Percentiles rank a stretch among this genome's conserved stretches.
phyloP scores from a whole-genome alignment of 2,797 vertebrate species.

The Selene dorsalis region DNA sequence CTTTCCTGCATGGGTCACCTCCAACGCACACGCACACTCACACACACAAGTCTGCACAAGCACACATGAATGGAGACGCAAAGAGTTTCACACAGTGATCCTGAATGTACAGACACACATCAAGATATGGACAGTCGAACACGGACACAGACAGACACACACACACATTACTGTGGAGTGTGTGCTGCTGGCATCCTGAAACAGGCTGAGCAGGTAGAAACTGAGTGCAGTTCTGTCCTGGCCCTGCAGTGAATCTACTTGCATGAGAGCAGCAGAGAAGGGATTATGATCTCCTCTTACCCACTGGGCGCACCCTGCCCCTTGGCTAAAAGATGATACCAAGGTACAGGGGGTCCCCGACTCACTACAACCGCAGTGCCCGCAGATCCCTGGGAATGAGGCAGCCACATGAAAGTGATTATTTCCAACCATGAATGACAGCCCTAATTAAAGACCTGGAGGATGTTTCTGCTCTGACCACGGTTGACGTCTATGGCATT shows the following conservation, averaged over 20 bases:
- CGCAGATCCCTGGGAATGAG: constrained; percentile 37
- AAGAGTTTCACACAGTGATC: constrained; percentile 54
- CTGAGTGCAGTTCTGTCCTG: constrained; percentile 31
- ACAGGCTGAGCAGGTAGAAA: constrained; percentile 74
- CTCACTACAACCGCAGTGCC: constrained; percentile 40
- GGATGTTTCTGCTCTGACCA: constrained; percentile 21
- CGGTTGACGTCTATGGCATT: constrained; percentile 17
- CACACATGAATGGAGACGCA: constrained; percentile 57
- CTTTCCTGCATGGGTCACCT: constrained; percentile 79
- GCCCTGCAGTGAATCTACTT: constrained; percentile 27
- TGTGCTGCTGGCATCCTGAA: constrained; percentile 50
- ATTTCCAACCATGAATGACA: constrained; percentile 41
- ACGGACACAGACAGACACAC: background rate
- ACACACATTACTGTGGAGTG: background rate
- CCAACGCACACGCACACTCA: constrained; percentile 60
- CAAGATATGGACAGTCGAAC: constrained; percentile 16
- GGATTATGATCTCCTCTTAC: constrained; percentile 78
- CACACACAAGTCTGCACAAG: constrained; percentile 56
- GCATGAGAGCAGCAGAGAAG: constrained; percentile 51
- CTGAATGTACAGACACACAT: constrained; percentile 27
- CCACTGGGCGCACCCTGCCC: constrained; percentile 85
- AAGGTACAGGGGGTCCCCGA: constrained; percentile 50
- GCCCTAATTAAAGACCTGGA: constrained; percentile 45
- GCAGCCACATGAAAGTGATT: constrained; percentile 65
- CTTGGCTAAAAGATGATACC: constrained; percentile 78